Base-by-base conservation (phyloP, 2,888 invertebrate species). In the Tenthredo scrophulariae region DNA sequence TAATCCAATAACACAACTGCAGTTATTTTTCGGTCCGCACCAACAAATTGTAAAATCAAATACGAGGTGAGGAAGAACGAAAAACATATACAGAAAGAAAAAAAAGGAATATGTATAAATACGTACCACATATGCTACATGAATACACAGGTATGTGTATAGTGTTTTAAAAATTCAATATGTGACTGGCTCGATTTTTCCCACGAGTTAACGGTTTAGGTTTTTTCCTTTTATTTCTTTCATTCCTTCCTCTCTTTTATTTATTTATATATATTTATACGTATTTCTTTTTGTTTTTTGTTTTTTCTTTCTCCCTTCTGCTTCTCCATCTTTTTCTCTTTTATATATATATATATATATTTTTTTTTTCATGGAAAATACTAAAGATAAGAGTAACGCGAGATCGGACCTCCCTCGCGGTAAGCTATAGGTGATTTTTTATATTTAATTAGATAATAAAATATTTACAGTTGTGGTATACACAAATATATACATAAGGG, bases 401-500 rank as follows among this genome's bases (percentile, higher is more conserved):
- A 54, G 54, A 54, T 54, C 54, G 6, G 22, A 26, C 13, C 33
- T 67, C 33, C 33, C 18, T 67, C 13, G 29, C 77, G n/a, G 46
- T 50, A 67, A 54, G 54, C n/a, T 54, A 54, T 54, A 77, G 50
- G 33, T 77, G 29, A 50, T 18, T 54, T 50, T 77, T 33, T 54
- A 77, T 77, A 50, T 77, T 77, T 77, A 77, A 77, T 77, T 77
- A 77, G 77, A 77, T 77, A 54, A 77, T 77, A 77, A 77, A 77
- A 77, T 29, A 77, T 77, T 77, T 77, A 77, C 77, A 50, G 40
- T 72, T 40, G 7, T 5, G 40, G 22, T 22, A 15, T 50, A n/a
- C 18, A 37, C 10, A 50, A 18, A 54, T 43, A 26, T 9, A 22
- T 43, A 40, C 40, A 74, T 29, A n/a, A 46, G 46, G 15, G 46